Evolutionary conservation across 2,797 vertebrate species (phyloP), one percentile per base, ranked within the genome.

Genomic region (Chaetophractus vellerosus): DNA sequence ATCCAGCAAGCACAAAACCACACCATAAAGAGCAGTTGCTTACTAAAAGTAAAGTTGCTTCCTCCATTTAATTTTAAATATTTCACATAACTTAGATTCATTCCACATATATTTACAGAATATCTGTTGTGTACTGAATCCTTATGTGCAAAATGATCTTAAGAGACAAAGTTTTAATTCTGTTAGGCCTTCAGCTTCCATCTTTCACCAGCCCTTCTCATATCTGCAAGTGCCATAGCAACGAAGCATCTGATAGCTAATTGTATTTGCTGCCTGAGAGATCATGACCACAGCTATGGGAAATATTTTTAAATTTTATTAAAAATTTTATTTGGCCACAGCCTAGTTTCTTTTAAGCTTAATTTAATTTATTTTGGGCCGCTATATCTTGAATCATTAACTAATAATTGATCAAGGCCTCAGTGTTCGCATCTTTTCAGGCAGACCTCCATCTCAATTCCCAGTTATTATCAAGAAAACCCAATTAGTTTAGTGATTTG

Each of bases 291-390:
- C 3, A 83, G 31, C 28, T 78, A 90, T 57, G 48, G 23, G 31
- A 95, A 94, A 41, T 68, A 95, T 78, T 88, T 89, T 92, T 11
- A 69, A 91, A 69, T 87, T 86, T 91, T 91, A 95, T 68, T 76
- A 33, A 84, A 82, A 31, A 8, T 59, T 83, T 87, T 57, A 89
- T 94, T 84, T 95, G 80, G 9, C 52, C n/a, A 96, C 26, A 93
- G 63, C 59, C 48, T 85, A 18, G 5, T 92, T 96, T 96, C 83
- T 88, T 88, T 81, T 57, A 55, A 63, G 88, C 31, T 94, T 95
- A 45, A 87, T 45, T 48, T 76, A 52, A 55, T 92, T 95, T 93
- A 80, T 90, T 88, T 68, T 21, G 64, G 15, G 28, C 41, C 9
- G 28, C 71, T 59, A 14, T 2, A 79, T 11, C 68, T 68, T 86